Base-by-base conservation (phyloP, 2,797 vertebrate genomes). In the Typhlichthys subterraneus region DNA sequence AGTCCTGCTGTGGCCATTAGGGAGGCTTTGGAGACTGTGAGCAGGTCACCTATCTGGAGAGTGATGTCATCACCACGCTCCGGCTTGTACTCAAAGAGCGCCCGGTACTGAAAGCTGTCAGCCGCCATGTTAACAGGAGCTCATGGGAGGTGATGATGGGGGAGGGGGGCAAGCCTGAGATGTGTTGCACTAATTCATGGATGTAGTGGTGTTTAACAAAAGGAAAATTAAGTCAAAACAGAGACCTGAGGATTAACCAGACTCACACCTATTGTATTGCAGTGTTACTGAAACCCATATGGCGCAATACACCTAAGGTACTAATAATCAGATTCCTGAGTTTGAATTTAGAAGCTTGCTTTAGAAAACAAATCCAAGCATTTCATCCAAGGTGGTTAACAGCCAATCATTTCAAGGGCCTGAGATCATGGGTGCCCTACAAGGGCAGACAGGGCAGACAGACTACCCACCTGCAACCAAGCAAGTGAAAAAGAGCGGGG, bases 101-200 rank as follows among this genome's bases (percentile, higher is more conserved):
- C 93, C 13, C 90, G 85, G 84, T 93, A 94, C 81, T 93, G 93
- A 75, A 95, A 91, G 57, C 88, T 89, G 0, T 95, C 94, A 31
- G 88, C 85, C 2, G 83, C 81, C 92, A 93, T 93, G 69, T 57
- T 14, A 38, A 58, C 47, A 0, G 29, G 31, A 75, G 76, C 12
- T 74, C 80, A 85, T 83, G 48, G 19, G 54, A 7, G 10, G 4
- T 59, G 49, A 55, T 53, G 45, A 5, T 13, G 5, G 2, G 50
- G 61, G 60, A 19, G 4, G 12, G 1, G 15, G 10, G 52, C 2
- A 57, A 7, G 64, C 76, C 81, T 84, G 77, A 83, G 75, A 69
- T 59, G 49, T 49, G 56, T 12, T n/a, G 23, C 23, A 23, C 23
- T 23, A 23, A 23, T 23, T 23, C 23, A 23, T 48, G 48, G 57